Base-by-base conservation (phyloP, 2,888 invertebrate species). In the Caenorhabditis sp. region DNA sequence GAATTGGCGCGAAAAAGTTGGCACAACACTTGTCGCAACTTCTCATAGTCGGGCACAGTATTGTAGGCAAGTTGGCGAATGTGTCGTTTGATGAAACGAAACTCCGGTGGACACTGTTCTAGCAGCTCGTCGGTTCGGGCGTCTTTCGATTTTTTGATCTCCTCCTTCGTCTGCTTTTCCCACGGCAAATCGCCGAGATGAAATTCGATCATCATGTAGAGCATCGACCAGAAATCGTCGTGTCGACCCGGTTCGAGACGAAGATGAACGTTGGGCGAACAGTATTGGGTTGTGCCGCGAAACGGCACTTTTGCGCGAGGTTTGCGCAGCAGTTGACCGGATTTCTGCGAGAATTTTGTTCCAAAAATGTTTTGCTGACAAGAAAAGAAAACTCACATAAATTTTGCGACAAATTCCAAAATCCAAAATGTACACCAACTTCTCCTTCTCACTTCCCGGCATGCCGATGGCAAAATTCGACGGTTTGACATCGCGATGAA, bases 401-500 rank as follows among this genome's bases (percentile, higher is more conserved):
- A 73, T 65, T 36, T 69, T 62, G 12, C 68, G 43, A 21, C 72
- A 72, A 36, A 72, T 51, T n/a, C 74, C 74, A 54, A 74, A 74
- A 54, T 74, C 74, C 8, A 74, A 24, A 23, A 74, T 58, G 53
- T 74, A 49, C 3, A 74, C 27, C 58, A 74, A 24, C 21, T 26
- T 37, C 36, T 74, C 74, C 14, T 66, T 60, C n/a, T 61, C 58
- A 1, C 61, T 65, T 14, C 65, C 65, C 21, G 69, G 24, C 1
- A 64, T 50, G 53, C 74, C 74, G 14, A 74, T 74, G 6, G 74
- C 74, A 55, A 69, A 74, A 27, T 74, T 74, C 10, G 69, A 69
- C 1, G 74, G 74, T 54, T 74, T 74, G 24, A 74, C 69, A 31
- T 73, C 73, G 53, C 73, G 73, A 64, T 73, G 73, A 53, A 73